These are phyloP conservation scores for Protomyctophum bolini DNA, from an alignment of 2,113 vertebrate genomes.

Conservation along the genomic window DNA sequence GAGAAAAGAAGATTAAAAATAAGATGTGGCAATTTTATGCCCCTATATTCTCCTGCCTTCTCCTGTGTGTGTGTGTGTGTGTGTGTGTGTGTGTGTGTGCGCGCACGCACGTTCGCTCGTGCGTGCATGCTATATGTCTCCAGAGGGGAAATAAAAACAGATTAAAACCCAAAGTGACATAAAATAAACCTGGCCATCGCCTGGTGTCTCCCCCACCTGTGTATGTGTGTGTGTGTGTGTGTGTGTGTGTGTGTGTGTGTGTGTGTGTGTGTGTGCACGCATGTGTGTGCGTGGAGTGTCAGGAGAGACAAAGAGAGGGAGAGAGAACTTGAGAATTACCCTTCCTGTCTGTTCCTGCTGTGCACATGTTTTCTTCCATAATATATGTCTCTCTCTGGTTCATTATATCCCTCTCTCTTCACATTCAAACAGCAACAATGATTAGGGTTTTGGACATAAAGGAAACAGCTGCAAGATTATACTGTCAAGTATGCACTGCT, in stretches of 20 bases:
- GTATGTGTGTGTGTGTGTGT: slow-evolving; percentile 13
- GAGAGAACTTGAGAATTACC: background rate
- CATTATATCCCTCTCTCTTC: slow-evolving; percentile 8
- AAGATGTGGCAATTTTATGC: background rate
- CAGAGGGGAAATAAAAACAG: slow-evolving; percentile 26
- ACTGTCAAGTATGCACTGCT: background rate
- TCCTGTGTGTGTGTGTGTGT: background rate
- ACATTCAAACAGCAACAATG: slow-evolving; percentile 22
- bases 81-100: background rate
- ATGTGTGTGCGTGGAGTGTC: slow-evolving; percentile 26
- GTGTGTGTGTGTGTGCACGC: slow-evolving; percentile 1
- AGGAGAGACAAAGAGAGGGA: slow-evolving; percentile 17
- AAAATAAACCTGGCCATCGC: slow-evolving; percentile 24
- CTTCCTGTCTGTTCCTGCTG: background rate
- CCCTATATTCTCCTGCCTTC: background rate
- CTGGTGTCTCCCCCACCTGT: slow-evolving; percentile 28
- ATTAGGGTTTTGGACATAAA: slow-evolving; percentile 23
- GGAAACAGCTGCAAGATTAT: background rate
- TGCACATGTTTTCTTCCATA: background rate
- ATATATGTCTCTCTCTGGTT: background rate
- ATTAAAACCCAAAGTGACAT: slow-evolving; percentile 11
- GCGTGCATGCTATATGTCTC: background rate
- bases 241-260: slow-evolving; percentile 3
- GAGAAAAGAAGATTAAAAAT: background rate
- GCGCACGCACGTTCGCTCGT: background rate